phyloP scores from a whole-genome alignment of 1,140 invertebrate species.

The Halyomorpha halys region DNA sequence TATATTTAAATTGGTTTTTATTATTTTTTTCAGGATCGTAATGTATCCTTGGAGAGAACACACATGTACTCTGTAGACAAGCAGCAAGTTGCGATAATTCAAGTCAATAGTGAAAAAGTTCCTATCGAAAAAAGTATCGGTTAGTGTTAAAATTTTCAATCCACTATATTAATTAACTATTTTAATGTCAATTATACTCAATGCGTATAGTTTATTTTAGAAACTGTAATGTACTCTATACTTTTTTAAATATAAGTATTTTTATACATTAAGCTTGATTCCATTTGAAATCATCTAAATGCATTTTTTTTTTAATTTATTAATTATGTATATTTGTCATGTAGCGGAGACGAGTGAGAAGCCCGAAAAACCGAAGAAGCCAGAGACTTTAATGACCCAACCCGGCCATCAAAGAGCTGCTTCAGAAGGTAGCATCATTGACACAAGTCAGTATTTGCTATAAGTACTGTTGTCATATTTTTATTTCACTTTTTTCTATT shows the following conservation, averaged over 20 bases:
- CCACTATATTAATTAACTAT: too few relatives aligned
- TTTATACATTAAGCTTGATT: too few relatives aligned
- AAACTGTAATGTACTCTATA: too few relatives aligned
- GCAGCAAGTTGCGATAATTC: conserved; percentile 56
- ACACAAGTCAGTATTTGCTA: conserved; percentile 37
- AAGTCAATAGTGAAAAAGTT: conserved; percentile 37
- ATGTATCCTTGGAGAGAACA: conserved; percentile 43
- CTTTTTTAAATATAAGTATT: too few relatives aligned
- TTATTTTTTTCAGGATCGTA: conserved; percentile 20
- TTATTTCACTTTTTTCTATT: too few relatives aligned
- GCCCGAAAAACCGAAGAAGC: conserved; percentile 39
- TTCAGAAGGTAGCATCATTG: conserved; percentile 43
- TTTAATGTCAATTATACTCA: too few relatives aligned
- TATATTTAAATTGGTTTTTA: too few relatives aligned
- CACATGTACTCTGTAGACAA: conserved; percentile 58
- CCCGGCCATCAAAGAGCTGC: conserved; percentile 39
- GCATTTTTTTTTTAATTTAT: too few relatives aligned
- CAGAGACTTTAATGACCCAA: conserved; percentile 34
- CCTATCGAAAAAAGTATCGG: conserved; percentile 28
- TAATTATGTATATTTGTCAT: too few relatives aligned
- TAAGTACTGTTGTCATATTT: too few relatives aligned
- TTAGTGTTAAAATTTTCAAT: background rate
- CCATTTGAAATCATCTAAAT: too few relatives aligned
- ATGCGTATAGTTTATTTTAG: too few relatives aligned
- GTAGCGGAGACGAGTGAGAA: conserved; percentile 37